Base-by-base conservation (phyloP, 2,888 invertebrate species). In the Molanna angustata region DNA sequence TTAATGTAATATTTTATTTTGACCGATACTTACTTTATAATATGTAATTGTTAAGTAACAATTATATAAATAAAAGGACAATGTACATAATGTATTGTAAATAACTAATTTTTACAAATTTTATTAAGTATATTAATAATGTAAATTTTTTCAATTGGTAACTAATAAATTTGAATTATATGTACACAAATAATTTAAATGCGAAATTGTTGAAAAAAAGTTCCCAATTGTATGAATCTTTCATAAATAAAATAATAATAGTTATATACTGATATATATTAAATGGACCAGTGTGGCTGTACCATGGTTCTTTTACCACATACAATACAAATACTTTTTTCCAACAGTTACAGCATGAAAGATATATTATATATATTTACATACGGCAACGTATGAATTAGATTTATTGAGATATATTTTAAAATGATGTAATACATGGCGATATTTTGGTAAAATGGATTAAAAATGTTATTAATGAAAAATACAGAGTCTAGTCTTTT, bases 161-260 rank as follows among this genome's bases (percentile, higher is more conserved):
- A 48, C 51, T 50, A 57, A 49, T 49, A 37, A 54, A 54, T 54
- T 54, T 57, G 54, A 57, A 49, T 57, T 57, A 57, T 80, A 80
- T 80, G 39, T 50, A 50, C 19, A 50, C 20, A 32, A 50, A 27
- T 39, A 21, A n/a, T n/a, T n/a, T n/a, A 19, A 21, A n/a, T 20
- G 46, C 13, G 33, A 46, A 46, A 35, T 21, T 46, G 46, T 35
- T 35, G 18, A n/a, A 32, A n/a, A n/a, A 46, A 46, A 19, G 31
- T 16, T 27, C 11, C 11, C 31, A 7, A 44, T n/a, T 31, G 44
- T 32, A 13, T 11, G 44, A 19, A 32, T 19, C n/a, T n/a, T n/a
- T n/a, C n/a, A n/a, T n/a, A n/a, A n/a, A n/a, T n/a, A n/a, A n/a
- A n/a, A n/a, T n/a, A n/a, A n/a, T n/a, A n/a, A n/a, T n/a, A n/a